Base-by-base conservation (phyloP, 1,140 invertebrate genomes). In the Heliconius eleuchia region DNA sequence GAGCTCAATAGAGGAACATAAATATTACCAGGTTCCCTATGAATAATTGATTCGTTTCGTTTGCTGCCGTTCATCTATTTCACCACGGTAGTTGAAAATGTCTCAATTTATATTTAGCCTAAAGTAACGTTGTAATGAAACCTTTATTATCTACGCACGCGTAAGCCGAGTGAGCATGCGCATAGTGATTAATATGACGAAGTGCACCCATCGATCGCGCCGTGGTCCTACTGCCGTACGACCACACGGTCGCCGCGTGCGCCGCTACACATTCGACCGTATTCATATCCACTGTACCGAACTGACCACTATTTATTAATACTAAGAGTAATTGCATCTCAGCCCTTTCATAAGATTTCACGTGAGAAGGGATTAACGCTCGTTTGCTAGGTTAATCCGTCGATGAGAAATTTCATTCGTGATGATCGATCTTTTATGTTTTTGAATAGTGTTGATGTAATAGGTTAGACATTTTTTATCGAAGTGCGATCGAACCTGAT, bases 91-190 rank as follows among this genome's bases (percentile, higher is more conserved):
- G 88, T 92, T 87, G 76, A 85, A 88, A 94, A 94, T 91, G 86
- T 93, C 91, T 94, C 91, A 92, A 94, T 93, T 94, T 92, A 90
- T 87, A 88, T 91, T 90, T 94, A 89, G 92, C 92, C 92, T 89
- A 86, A 90, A 92, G 92, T 92, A 87, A 92, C 80, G 78, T 79
- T 86, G 82, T 94, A 94, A 94, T 94, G 92, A 92, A 87, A 78
- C 80, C 80, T 80, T 88, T 89, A 89, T 78, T 66, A 88, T 92
- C 86, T 91, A 89, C 85, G 84, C 85, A 82, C 87, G 92, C 92
- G 92, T 94, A 94, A 93, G 87, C 89, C 91, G 86, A 92, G 91
- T 93, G 86, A 85, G 89, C 84, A 80, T 76, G 85, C 80, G 72
- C 83, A 85, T 79, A 84, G 88, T 90, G 84, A 94, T 94, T 92